Evolutionary conservation across 1,140 invertebrate species (phyloP).

Genomic region (Andrena cerasifolii): DNA sequence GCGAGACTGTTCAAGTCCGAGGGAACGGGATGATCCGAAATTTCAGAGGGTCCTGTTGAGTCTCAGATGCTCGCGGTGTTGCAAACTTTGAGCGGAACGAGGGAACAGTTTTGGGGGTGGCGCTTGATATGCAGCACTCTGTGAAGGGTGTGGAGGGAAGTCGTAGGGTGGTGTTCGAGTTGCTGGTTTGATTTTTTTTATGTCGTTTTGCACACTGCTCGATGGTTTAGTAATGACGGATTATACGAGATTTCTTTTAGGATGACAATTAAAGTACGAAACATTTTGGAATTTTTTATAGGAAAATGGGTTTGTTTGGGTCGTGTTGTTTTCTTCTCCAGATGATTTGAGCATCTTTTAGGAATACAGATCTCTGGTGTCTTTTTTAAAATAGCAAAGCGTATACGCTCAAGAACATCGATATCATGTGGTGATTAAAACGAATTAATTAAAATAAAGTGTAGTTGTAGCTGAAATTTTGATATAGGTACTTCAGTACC

Average conservation of each 20-base stretch:
- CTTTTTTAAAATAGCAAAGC: too few species aligned
- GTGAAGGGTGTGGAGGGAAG: not conserved
- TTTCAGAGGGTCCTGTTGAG: constrained; percentile 3
- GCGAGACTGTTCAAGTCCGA: constrained; percentile 17
- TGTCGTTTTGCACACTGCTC: not conserved
- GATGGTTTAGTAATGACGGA: not conserved
- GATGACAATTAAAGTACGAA: not conserved
- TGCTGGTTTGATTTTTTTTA: too few species aligned
- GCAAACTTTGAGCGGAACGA: not conserved
- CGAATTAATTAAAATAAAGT: too few species aligned
- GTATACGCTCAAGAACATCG: too few species aligned
- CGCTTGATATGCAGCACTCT: not conserved
- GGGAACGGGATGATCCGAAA: constrained; percentile 27
- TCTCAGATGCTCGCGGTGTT: not conserved
- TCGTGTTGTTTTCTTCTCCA: too few species aligned
- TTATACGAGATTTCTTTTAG: not conserved
- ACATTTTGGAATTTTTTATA: not conserved
- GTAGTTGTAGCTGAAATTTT: too few species aligned
- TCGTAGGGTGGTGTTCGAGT: not conserved
- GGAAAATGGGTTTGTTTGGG: not conserved
- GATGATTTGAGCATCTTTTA: too few species aligned
- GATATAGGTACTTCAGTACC: too few species aligned
- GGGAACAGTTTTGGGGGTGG: not conserved
- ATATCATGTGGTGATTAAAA: too few species aligned
- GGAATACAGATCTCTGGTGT: too few species aligned